phyloP scores from a whole-genome alignment of 2,888 invertebrate species.

The Notodonta ziczac region DNA sequence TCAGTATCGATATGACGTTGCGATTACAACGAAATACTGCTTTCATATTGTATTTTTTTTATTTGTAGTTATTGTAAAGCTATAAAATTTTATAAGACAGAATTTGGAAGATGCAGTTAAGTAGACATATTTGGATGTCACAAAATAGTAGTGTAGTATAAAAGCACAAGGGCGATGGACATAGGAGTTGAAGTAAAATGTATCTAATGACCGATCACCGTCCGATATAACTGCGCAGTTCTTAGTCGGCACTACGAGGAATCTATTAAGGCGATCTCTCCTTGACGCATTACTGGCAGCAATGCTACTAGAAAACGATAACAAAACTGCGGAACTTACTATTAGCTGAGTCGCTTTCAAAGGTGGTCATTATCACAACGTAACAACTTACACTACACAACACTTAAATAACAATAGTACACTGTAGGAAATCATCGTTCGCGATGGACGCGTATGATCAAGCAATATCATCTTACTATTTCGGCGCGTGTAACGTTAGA shows the following conservation, averaged over 20 bases:
- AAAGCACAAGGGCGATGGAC: slow-evolving; percentile 58
- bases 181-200: slow-evolving; percentile 60
- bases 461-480: slow-evolving; percentile 52
- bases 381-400: slow-evolving; percentile 34
- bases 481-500: slow-evolving; percentile 41
- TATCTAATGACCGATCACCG: slow-evolving; percentile 46
- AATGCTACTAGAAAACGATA: slow-evolving; percentile 45
- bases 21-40: background rate
- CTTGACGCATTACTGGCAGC: slow-evolving; percentile 63
- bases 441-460: slow-evolving; percentile 36
- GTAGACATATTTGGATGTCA: background rate
- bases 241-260: slow-evolving; percentile 62
- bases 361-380: slow-evolving; percentile 55
- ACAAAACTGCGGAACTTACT: slow-evolving; percentile 57
- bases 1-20: background rate
- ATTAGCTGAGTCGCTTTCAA: slow-evolving; percentile 46
- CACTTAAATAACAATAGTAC: slow-evolving; percentile 56
- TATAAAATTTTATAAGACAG: background rate
- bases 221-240: slow-evolving; percentile 73
- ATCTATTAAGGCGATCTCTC: slow-evolving; percentile 69
- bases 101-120: background rate
- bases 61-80: too few relatives aligned
- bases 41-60: too few relatives aligned
- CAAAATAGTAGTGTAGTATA: slow-evolving; percentile 34
- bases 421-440: slow-evolving; percentile 52